Evolutionary conservation across 2,888 invertebrate genomes (phyloP), one percentile per base, ranked within the genome.

Genomic region (Drosophila ezoana): DNA sequence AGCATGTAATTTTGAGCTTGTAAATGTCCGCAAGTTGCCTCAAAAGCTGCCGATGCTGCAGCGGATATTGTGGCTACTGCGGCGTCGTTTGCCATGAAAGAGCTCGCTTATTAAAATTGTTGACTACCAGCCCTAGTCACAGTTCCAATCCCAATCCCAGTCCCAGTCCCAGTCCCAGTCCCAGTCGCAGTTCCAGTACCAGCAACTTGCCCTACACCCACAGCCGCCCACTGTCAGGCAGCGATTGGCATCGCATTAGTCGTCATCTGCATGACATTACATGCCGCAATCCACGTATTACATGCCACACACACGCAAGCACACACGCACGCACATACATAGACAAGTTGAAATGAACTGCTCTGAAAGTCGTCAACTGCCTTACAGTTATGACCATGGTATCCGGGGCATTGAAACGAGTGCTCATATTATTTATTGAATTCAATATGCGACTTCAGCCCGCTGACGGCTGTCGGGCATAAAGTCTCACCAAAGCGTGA

Each of bases 201-300:
- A 20, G 4, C 14, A 16, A 23, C 32, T 16, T 10, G 5, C 33
- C n/a, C 38, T 8, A 18, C 4, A 28, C 1, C 9, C 32, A 35
- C 20, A 8, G n/a, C n/a, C 14, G 14, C 8, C 18, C 13, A 10
- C 45, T 49, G 35, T 23, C 48, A 44, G 20, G 14, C 52, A 47
- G 49, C 76, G 71, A 71, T 81, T 83, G 84, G 67, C 81, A 53
- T 70, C 86, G 83, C 76, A 84, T 83, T 88, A 89, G 90, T 80
- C 90, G 89, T 88, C 83, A 89, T 88, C 89, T 87, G 90, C 72
- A 83, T 80, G 81, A 80, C 80, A 88, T 83, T 89, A 89, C 90
- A 89, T 70, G 80, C 90, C 89, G 70, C 90, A 88, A 84, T 88
- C 84, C 81, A 86, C 81, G 77, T 88, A 76, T 72, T 73, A 89